Conservation (phyloP, 2,113 vertebrate genomes). For the Scomber scombrus region DNA sequence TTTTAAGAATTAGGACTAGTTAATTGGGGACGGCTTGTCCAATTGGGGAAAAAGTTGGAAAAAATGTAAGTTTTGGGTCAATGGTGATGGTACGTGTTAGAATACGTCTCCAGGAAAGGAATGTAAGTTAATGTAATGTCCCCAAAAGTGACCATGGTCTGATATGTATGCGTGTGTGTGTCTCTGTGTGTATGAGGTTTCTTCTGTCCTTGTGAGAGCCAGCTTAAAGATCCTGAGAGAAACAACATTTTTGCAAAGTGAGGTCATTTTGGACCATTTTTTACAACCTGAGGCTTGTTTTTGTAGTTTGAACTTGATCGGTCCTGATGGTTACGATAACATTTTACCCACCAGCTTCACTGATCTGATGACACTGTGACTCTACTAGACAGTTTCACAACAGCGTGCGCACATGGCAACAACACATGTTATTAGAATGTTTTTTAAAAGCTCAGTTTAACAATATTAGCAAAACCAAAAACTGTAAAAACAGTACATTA, state of each 20-base stretch:
- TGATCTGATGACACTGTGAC: background rate
- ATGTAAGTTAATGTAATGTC: too few relatives aligned
- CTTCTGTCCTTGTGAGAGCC: background rate
- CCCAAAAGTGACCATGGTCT: too few relatives aligned
- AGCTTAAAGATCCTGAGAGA: background rate
- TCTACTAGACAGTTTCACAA: background rate
- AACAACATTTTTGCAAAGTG: constrained; percentile 27
- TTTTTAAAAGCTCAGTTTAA: too few relatives aligned
- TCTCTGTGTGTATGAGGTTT: background rate
- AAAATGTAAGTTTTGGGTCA: too few relatives aligned
- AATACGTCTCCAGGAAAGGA: too few relatives aligned
- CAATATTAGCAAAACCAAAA: too few relatives aligned
- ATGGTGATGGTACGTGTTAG: too few relatives aligned
- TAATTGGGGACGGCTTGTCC: background rate
- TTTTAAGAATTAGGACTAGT: too few relatives aligned
- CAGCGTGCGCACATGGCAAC: too few relatives aligned
- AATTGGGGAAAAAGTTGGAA: too few relatives aligned
- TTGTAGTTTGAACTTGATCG: background rate
- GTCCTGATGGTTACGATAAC: constrained; percentile 1
- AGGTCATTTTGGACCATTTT: constrained; percentile 23
- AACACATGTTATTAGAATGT: too few relatives aligned
- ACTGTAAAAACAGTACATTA: too few relatives aligned
- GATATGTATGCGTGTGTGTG: background rate
- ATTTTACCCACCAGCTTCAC: background rate
- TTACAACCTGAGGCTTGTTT: constrained; percentile 1